Percentiles rank a stretch among this genome's conserved stretches.
These are phyloP conservation scores for Pyralis farinalis DNA, from an alignment of 2,888 invertebrate species.

Conservation along the genomic window DNA sequence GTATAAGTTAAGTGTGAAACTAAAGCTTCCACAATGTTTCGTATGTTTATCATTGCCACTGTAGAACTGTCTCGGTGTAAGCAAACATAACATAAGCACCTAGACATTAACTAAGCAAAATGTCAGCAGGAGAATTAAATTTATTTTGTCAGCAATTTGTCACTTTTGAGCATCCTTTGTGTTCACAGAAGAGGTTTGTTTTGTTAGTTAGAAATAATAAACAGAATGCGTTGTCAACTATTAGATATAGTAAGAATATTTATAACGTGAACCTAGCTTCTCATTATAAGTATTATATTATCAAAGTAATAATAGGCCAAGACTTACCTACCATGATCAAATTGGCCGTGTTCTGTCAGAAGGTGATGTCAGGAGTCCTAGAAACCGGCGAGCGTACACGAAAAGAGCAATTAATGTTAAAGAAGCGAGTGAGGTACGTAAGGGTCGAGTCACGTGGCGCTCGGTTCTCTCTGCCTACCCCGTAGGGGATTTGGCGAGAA, in stretches of 20 bases:
- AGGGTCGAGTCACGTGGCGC: too few relatives aligned
- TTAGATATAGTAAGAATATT: neutral
- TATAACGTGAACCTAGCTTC: too few relatives aligned
- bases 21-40: neutral
- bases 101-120: neutral
- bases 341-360: too few relatives aligned
- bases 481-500: too few relatives aligned
- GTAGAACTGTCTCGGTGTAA: neutral
- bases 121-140: neutral
- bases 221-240: neutral
- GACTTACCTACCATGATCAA: too few relatives aligned
- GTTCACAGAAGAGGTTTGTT: neutral
- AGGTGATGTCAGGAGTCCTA: too few relatives aligned
- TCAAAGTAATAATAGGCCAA: too few relatives aligned
- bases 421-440: too few relatives aligned
- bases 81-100: neutral
- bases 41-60: neutral
- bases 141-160: conserved; percentile 2
- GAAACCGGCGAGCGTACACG: too few relatives aligned
- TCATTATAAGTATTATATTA: too few relatives aligned
- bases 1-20: conserved; percentile 1
- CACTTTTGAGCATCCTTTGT: conserved; percentile 1
- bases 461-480: too few relatives aligned
- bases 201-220: neutral
- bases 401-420: too few relatives aligned